A percentile compares a stretch with the other conserved stretches of the same genome.
These are phyloP conservation scores for Pseudococcus jackbeardsleyi DNA, from an alignment of 2,888 invertebrate genomes.

Conservation along the genomic window DNA sequence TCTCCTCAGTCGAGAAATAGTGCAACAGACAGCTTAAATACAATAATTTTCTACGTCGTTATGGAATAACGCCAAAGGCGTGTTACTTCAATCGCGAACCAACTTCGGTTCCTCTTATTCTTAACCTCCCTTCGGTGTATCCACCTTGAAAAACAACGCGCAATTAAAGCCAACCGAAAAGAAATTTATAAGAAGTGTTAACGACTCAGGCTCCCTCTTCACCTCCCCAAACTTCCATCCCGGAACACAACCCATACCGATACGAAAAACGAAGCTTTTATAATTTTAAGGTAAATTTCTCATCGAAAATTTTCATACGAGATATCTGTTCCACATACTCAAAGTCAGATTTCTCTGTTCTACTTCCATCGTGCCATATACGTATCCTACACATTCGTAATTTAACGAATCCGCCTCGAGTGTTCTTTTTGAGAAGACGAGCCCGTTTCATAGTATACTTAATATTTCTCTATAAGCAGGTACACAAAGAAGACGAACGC, in stretches of 20 bases:
- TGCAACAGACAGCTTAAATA: constrained; percentile 50
- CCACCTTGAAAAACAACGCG: not conserved
- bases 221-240: not conserved
- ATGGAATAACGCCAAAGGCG: constrained; percentile 42
- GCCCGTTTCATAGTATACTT: not conserved
- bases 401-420: constrained; percentile 4
- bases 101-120: not conserved
- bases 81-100: constrained; percentile 26
- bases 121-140: not conserved
- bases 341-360: not conserved
- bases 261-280: not conserved
- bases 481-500: not conserved
- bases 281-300: not conserved
- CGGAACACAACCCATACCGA: not conserved
- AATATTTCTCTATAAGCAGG: too few relatives aligned
- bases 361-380: not conserved
- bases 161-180: not conserved
- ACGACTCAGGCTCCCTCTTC: not conserved
- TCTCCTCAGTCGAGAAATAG: not conserved
- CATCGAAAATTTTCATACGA: not conserved
- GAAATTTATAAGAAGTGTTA: constrained; percentile 2
- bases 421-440: not conserved
- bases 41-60: constrained; percentile 41
- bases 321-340: not conserved
- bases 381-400: not conserved